phyloP scores from a whole-genome alignment of 2,113 vertebrate genomes.

The Sorex fumeus region DNA sequence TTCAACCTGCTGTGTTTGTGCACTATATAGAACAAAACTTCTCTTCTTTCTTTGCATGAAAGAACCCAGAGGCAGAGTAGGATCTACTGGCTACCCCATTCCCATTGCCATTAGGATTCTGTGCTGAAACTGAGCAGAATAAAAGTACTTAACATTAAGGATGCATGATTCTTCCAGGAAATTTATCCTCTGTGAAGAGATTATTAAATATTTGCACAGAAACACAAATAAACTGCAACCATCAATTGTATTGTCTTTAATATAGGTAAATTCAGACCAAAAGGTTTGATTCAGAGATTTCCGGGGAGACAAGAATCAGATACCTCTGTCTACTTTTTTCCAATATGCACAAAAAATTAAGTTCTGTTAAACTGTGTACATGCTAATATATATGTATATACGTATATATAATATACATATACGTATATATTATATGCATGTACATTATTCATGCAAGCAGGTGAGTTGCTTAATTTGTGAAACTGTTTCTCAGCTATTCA shows the following conservation, averaged over 20 bases:
- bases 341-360: neutral
- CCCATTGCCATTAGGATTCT: slow-evolving; percentile 23
- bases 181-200: neutral
- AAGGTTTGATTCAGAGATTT: too few species aligned
- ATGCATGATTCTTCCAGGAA: neutral
- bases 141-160: slow-evolving; percentile 12
- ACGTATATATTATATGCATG: neutral
- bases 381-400: too few species aligned
- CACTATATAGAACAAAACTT: slow-evolving; percentile 55
- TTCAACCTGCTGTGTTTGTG: slow-evolving; percentile 53
- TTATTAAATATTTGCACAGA: slow-evolving; percentile 46
- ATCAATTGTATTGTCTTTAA: neutral
- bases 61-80: slow-evolving; percentile 9
- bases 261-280: neutral
- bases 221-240: neutral
- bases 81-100: neutral
- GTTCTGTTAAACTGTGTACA: too few species aligned
- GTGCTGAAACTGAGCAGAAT: neutral
- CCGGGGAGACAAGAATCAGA: neutral
- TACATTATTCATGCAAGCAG: neutral
- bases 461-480: neutral
- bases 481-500: neutral
- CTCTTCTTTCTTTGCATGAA: slow-evolving; percentile 29
- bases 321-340: neutral
- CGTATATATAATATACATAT: too few species aligned